Conservation (phyloP, 2,797 vertebrate genomes). For the Sylvilagus floridanus region DNA sequence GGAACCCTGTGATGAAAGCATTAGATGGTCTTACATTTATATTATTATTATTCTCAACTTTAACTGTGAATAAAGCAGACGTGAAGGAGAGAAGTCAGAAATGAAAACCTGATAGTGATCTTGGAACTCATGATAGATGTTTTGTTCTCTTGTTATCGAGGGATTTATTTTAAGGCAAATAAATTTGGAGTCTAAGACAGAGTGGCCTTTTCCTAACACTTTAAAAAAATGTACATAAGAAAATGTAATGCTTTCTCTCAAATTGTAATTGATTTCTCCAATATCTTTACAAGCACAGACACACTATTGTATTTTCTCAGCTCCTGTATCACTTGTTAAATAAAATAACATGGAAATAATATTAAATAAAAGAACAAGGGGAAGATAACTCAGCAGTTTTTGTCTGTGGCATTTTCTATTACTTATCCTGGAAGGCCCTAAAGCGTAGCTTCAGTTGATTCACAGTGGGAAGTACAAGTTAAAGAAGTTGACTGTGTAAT, state of each 20-base stretch:
- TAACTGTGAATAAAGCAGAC: constrained; percentile 43
- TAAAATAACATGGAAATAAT: constrained; percentile 74
- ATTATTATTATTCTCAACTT: constrained; percentile 42
- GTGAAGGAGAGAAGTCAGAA: constrained; percentile 51
- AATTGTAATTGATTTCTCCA: constrained; percentile 76
- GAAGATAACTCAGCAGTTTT: constrained; percentile 74
- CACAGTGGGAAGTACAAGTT: constrained; percentile 74
- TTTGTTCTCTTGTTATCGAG: constrained; percentile 37
- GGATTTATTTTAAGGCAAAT: constrained; percentile 60
- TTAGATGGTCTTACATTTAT: constrained; percentile 45
- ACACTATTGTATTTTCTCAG: constrained; percentile 59
- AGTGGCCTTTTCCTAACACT: constrained; percentile 59
- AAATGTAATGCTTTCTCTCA: constrained; percentile 67
- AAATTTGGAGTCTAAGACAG: constrained; percentile 58
- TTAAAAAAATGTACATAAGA: constrained; percentile 66
- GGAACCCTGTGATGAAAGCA: constrained; percentile 1
- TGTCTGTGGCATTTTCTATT: constrained; percentile 65
- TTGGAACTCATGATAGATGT: constrained; percentile 9
- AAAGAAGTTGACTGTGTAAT: constrained; percentile 81
- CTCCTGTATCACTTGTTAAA: constrained; percentile 64
- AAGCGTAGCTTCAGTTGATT: constrained; percentile 49
- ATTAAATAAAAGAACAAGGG: constrained; percentile 77
- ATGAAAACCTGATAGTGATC: constrained; percentile 14
- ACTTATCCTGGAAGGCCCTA: constrained; percentile 64
- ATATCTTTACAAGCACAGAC: constrained; percentile 61